Evolutionary conservation across 2,113 vertebrate genomes (phyloP).

Genomic region (Pteruthius melanotis): DNA sequence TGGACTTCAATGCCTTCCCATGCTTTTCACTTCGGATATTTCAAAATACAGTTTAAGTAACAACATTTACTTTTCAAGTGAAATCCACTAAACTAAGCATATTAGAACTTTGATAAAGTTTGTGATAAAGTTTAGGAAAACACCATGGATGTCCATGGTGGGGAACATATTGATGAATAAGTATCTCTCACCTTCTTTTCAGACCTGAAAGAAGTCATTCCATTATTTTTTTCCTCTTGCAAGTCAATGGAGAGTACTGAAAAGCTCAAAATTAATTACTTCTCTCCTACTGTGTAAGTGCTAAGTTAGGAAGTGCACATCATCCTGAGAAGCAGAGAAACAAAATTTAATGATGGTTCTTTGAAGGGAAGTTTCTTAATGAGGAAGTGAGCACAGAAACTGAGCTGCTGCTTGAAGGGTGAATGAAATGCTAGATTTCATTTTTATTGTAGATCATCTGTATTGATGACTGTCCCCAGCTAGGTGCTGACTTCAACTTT

Average conservation of each 20-base stretch:
- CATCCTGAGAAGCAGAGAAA: background rate
- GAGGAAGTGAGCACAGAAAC: background rate
- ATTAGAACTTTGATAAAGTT: background rate
- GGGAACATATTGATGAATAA: background rate
- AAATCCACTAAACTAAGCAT: background rate
- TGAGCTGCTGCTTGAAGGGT: background rate
- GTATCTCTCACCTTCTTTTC: background rate
- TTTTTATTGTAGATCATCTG: background rate
- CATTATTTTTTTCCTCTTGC: background rate
- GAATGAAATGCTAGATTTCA: background rate
- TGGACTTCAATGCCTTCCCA: background rate
- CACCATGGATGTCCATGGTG: background rate
- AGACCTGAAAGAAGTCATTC: background rate
- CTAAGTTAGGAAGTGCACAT: background rate
- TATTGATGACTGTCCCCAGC: background rate
- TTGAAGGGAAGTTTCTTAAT: slow-evolving; percentile 6
- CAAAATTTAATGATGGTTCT: background rate
- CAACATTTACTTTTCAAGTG: background rate
- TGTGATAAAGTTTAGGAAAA: background rate
- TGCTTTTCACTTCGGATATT: background rate
- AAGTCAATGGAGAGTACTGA: background rate
- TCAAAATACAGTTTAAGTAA: background rate
- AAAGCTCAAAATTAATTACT: background rate
- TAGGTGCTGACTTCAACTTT: background rate
- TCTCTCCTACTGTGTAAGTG: background rate